Evolutionary conservation across 2,797 vertebrate genomes (phyloP).

Genomic region (Oryzias dopingdopingensis): DNA sequence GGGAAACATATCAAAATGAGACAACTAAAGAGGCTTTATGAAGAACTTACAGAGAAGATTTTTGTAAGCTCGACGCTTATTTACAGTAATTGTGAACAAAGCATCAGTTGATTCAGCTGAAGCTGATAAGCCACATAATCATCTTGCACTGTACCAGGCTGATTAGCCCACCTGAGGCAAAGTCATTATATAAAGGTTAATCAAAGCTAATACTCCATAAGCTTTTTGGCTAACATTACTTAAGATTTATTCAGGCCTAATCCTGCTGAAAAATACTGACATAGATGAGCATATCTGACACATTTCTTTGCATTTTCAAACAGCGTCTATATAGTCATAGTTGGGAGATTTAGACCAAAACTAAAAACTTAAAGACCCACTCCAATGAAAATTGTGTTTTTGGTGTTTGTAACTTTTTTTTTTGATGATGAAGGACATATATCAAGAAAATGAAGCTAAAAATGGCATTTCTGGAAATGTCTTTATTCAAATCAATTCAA

Average conservation of each 20-base stretch:
- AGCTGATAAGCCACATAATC: conserved; percentile 48
- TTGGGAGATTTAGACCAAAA: too few relatives aligned
- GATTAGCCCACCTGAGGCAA: conserved; percentile 58
- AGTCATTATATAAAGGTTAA: conserved; percentile 55
- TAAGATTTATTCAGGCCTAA: conserved; percentile 22
- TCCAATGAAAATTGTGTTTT: too few relatives aligned
- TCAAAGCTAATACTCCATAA: conserved; percentile 48
- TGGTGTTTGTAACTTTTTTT: too few relatives aligned
- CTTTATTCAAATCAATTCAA: too few relatives aligned
- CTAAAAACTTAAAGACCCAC: too few relatives aligned
- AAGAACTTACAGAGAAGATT: conserved; percentile 28
- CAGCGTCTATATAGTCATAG: too few relatives aligned
- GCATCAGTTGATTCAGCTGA: conserved; percentile 44
- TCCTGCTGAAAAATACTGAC: conserved; percentile 22
- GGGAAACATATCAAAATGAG: conserved; percentile 8
- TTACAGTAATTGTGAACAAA: conserved; percentile 57
- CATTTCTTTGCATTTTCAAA: conserved; percentile 12
- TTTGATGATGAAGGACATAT: too few relatives aligned
- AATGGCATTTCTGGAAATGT: too few relatives aligned
- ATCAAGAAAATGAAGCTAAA: too few relatives aligned
- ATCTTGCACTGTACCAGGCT: conserved; percentile 43
- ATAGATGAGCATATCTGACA: conserved; percentile 9
- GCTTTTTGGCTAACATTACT: conserved; percentile 47
- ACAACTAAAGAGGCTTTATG: conserved; percentile 18
- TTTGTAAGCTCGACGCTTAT: conserved; percentile 43